These are phyloP conservation scores for Diorhabda elongata DNA, from an alignment of 1,140 invertebrate species.

Conservation along the genomic window DNA sequence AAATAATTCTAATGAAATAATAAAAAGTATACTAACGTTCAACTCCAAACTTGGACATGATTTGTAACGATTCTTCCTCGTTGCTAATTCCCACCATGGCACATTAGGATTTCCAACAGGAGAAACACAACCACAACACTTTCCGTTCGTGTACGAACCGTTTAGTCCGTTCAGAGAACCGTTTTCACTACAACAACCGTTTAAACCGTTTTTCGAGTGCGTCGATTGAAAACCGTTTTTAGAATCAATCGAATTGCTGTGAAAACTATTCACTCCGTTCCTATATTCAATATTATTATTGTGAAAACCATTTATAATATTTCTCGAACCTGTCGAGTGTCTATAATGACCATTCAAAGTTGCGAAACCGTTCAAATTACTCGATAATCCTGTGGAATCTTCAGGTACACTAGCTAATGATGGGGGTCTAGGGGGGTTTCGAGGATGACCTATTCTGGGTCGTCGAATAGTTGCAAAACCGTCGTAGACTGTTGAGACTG, in stretches of 20 bases:
- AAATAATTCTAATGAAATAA: not conserved
- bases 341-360: not conserved
- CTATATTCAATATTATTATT: not conserved
- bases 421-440: conserved; percentile 42
- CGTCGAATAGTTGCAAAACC: conserved; percentile 76
- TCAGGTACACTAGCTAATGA: conserved; percentile 44
- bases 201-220: not conserved
- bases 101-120: conserved; percentile 51
- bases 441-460: conserved; percentile 50
- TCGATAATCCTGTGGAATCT: conserved; percentile 38
- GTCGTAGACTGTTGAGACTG: conserved; percentile 66
- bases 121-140: conserved; percentile 44
- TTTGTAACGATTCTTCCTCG: conserved; percentile 55
- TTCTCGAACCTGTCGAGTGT: not conserved
- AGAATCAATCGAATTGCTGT: not conserved
- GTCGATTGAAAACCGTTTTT: not conserved
- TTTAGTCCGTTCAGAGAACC: not conserved
- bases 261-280: not conserved
- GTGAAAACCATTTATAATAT: not conserved
- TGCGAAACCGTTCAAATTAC: conserved; percentile 24
- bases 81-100: conserved; percentile 83
- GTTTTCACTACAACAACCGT: not conserved
- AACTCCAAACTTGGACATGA: conserved; percentile 43
- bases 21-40: conserved; percentile 21
- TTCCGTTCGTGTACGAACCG: conserved; percentile 9